These are phyloP conservation scores for Tauraco hartlaubi DNA, from an alignment of 2,797 vertebrate species.

Conservation along the genomic window DNA sequence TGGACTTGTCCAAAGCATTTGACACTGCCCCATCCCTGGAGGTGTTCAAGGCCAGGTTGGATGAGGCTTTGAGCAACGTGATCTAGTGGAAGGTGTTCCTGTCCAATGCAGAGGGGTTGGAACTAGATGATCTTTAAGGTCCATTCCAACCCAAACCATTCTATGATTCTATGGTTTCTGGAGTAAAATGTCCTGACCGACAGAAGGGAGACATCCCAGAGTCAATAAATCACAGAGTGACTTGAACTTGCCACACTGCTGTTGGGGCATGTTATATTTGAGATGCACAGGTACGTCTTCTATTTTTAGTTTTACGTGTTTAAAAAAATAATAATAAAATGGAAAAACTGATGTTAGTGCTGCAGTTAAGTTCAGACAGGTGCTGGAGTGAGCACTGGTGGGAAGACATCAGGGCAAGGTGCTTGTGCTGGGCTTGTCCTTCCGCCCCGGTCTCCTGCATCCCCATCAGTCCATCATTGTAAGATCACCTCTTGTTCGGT, in stretches of 20 bases:
- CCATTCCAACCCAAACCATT: no score
- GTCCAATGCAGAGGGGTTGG: no score
- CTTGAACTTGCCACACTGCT: background rate
- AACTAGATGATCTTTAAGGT: no score
- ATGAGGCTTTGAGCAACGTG: no score
- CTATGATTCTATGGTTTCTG: background rate
- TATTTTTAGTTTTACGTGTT: background rate
- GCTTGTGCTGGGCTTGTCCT: background rate
- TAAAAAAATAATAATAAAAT: background rate
- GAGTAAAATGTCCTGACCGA: background rate
- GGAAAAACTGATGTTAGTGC: background rate
- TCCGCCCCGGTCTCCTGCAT: background rate
- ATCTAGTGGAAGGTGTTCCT: no score
- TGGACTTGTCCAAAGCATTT: no score
- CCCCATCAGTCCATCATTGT: accelerated
- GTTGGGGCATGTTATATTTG: background rate
- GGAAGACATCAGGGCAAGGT: background rate
- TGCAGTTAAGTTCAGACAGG: background rate
- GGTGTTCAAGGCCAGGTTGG: no score
- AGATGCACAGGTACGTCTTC: accelerated
- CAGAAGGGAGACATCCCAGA: background rate
- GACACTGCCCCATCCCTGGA: no score
- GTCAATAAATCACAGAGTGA: background rate
- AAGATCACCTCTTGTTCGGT: background rate
- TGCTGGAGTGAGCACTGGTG: background rate